A percentile compares a stretch with the other conserved stretches of the same genome.
Evolutionary conservation across 2,797 vertebrate species (phyloP).

Genomic region (Oceanodroma leucorhoa): DNA sequence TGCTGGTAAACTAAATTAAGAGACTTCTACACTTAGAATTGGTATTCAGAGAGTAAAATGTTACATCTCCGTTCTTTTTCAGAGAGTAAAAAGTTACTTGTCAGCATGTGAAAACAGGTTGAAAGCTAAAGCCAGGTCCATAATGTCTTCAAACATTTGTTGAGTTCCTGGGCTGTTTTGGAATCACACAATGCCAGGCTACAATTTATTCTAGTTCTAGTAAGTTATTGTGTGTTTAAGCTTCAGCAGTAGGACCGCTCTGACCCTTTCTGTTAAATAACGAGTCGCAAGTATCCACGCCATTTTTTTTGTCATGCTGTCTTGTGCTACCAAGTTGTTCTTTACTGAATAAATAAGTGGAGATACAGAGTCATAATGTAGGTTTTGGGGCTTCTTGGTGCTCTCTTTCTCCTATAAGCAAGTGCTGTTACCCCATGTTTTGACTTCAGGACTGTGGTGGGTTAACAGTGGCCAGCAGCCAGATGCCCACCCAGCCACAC

Average conservation of each 20-base stretch:
- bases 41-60: neutral
- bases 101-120: neutral
- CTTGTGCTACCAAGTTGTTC: neutral
- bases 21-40: neutral
- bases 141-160: neutral
- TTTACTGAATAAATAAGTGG: neutral
- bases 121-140: neutral
- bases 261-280: neutral
- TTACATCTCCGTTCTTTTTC: neutral
- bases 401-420: neutral
- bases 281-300: neutral
- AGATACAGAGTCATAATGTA: neutral
- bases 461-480: neutral
- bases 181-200: neutral
- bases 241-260: neutral
- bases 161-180: neutral
- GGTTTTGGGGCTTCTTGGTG: neutral
- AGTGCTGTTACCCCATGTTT: neutral
- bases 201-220: neutral
- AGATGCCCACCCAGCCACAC: neutral
- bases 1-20: neutral
- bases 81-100: neutral
- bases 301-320: neutral
- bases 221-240: neutral
- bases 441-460: neutral